Percentiles rank a stretch among this genome's conserved stretches.
Evolutionary conservation across 2,797 vertebrate genomes (phyloP).

Genomic region (Tarsius wallacei): DNA sequence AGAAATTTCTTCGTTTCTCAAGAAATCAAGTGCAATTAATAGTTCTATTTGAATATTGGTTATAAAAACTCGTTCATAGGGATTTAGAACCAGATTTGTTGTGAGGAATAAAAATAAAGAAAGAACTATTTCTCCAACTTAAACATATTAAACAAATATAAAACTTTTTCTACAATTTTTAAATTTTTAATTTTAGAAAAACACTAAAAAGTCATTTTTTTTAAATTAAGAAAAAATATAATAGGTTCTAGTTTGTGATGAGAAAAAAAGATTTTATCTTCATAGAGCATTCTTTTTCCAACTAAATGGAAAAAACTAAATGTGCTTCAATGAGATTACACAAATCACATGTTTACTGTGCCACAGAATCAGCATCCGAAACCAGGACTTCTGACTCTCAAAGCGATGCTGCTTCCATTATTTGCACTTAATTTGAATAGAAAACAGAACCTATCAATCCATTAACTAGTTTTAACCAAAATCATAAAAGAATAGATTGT

Average conservation of each 20-base stretch:
- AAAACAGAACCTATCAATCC: not conserved
- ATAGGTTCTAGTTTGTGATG: constrained; percentile 22
- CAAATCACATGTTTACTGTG: not conserved
- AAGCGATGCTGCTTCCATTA: not conserved
- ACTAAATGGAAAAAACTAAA: not conserved
- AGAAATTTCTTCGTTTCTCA: not conserved
- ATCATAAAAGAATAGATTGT: not conserved
- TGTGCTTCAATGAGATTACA: not conserved
- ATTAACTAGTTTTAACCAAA: not conserved
- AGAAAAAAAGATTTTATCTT: constrained; percentile 75
- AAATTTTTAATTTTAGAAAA: constrained; percentile 11
- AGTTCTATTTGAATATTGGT: not conserved
- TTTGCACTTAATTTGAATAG: not conserved
- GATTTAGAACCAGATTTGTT: not conserved
- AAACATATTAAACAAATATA: constrained; percentile 1
- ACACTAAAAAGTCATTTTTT: not conserved
- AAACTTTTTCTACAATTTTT: not conserved
- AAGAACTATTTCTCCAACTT: not conserved
- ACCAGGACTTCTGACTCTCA: not conserved
- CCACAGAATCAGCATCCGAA: not conserved
- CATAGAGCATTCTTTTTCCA: not conserved
- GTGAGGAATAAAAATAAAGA: not conserved
- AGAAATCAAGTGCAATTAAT: not conserved
- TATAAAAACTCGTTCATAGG: not conserved
- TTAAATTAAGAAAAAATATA: constrained; percentile 1